phyloP scores from a whole-genome alignment of 2,888 invertebrate genomes.

The Andrena hattorfiana region DNA sequence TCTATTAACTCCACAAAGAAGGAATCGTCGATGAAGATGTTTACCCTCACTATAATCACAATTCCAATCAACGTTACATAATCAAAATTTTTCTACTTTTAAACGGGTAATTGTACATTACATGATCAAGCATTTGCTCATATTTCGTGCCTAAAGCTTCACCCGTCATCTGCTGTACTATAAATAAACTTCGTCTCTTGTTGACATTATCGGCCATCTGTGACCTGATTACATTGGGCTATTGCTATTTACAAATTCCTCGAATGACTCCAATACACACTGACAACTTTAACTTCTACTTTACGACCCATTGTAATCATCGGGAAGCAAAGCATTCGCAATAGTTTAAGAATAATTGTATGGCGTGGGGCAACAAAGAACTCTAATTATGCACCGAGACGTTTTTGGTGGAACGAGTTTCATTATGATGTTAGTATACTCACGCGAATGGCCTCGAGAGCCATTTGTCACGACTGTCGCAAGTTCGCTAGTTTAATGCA shows the following conservation, averaged over 20 bases:
- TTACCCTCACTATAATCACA: no score
- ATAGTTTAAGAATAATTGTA: constrained; percentile 44
- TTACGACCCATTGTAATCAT: not conserved
- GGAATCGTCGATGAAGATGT: no score
- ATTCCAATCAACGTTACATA: no score
- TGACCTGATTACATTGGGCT: constrained; percentile 33
- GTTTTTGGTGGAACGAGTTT: constrained; percentile 57
- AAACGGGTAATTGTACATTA: constrained; percentile 6
- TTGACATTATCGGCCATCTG: constrained; percentile 36
- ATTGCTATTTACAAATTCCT: constrained; percentile 27
- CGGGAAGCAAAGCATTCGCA: not conserved
- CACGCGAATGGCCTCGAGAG: constrained; percentile 59
- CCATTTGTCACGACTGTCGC: constrained; percentile 73
- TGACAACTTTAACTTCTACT: not conserved
- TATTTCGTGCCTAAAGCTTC: not conserved
- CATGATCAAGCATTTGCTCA: not conserved
- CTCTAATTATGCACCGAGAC: constrained; percentile 56
- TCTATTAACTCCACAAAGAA: no score
- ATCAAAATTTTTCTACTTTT: no score
- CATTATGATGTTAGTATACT: constrained; percentile 68
- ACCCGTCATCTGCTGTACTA: constrained; percentile 7
- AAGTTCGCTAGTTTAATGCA: constrained; percentile 72
- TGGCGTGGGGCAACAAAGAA: constrained; percentile 41
- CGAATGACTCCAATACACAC: not conserved
- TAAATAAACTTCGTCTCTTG: constrained; percentile 29